Base-by-base conservation (phyloP, 1,140 invertebrate genomes). In the Oreohelix idahoensis region DNA sequence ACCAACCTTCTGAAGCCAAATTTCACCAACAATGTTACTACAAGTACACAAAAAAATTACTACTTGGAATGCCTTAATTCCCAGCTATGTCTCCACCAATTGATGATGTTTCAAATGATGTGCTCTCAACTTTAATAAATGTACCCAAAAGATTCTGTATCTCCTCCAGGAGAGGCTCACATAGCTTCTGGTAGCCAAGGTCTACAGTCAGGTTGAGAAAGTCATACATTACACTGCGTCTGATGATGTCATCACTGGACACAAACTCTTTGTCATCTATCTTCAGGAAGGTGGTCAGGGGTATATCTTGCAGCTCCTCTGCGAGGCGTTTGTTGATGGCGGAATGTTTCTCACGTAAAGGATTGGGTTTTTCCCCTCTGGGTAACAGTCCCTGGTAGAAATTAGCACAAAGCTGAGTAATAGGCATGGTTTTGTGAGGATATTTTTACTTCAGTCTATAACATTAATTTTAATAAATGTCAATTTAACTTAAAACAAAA, bases 191-290 rank as follows among this genome's bases (percentile, higher is more conserved):
- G 92, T 97, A 96, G 66, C 96, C 97, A 0, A 42, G 15, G 77
- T 95, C 93, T 10, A 96, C 96, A 2, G 96, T 97, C 49, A 97
- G 94, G 90, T 97, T 96, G 42, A 97, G 94, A 92, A 97, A 98
- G 92, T 98, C 97, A 89, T 95, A 95, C 96, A 98, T 96, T 90
- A 97, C 97, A 89, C 95, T 95, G 89, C 96, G 96, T 90, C 95
- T 96, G 80, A 98, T 97, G 36, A 94, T 95, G 15, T 96, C 96
- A 92, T 97, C 96, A 63, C 94, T 93, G 88, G 96, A 95, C 39
- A 73, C 79, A 78, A 97, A 94, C 86, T 96, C 94, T 38, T 95
- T 95, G 88, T 96, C 95, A 89, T 96, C 96, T 10, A 90, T 83
- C 58, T 88, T 83, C 23, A 93, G 84, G 83, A 91, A 91, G 81